Percentiles rank a stretch among this genome's conserved stretches.
phyloP scores from a whole-genome alignment of 1,140 invertebrate genomes.

The Macrostomum lignano region DNA sequence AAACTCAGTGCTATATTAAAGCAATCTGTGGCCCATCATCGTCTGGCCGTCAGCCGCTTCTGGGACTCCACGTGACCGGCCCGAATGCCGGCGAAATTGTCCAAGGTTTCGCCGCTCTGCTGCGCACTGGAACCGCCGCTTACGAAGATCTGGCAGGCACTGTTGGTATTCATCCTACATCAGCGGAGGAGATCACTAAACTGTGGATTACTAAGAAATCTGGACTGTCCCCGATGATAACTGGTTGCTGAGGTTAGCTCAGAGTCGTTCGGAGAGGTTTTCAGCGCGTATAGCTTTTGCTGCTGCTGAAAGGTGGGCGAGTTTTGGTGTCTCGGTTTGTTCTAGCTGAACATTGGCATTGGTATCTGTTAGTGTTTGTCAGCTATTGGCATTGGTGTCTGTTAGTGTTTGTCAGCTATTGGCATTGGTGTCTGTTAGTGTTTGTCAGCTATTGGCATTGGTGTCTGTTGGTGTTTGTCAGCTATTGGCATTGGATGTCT shows the following conservation, averaged over 20 bases:
- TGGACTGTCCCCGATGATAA: slow-evolving; percentile 25
- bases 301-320: no score
- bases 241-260: slow-evolving; percentile 39
- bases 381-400: no score
- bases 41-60: slow-evolving; percentile 40
- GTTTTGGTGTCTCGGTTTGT: no score
- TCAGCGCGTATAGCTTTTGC: no score
- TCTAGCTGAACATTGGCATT: no score
- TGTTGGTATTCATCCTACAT: slow-evolving; percentile 83
- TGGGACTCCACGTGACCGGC: slow-evolving; percentile 77
- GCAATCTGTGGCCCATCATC: slow-evolving; percentile 32
- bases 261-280: no score
- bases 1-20: slow-evolving; percentile 36
- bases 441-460: no score
- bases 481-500: no score
- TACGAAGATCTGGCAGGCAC: slow-evolving; percentile 58
- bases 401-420: no score
- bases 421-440: no score
- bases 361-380: no score
- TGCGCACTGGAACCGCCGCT: slow-evolving; percentile 42
- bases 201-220: slow-evolving; percentile 34
- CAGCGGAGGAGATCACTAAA: slow-evolving; percentile 49
- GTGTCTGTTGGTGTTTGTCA: no score
- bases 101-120: slow-evolving; percentile 53
- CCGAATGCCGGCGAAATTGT: slow-evolving; percentile 87